A percentile compares a stretch with the other conserved stretches of the same genome.
phyloP scores from a whole-genome alignment of 1,140 invertebrate species.

The Pteromalus puparum region DNA sequence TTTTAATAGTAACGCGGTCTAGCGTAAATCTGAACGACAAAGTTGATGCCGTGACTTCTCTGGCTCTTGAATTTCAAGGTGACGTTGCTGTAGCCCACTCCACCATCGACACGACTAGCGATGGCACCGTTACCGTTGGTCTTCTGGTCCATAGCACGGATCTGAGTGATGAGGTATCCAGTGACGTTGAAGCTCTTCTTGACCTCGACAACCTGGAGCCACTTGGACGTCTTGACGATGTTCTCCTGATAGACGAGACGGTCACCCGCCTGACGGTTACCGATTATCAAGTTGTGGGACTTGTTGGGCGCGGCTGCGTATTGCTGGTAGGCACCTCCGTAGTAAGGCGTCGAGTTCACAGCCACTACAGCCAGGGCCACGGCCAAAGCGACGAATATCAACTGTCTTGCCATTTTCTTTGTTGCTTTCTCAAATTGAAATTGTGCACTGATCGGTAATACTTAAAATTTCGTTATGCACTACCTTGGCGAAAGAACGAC shows the following conservation, averaged over 20 bases:
- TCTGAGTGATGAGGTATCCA: constrained; percentile 69
- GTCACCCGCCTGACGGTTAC: constrained; percentile 65
- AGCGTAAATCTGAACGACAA: constrained; percentile 73
- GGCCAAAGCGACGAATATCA: not conserved
- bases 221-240: constrained; percentile 66
- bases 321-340: not conserved
- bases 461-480: no score
- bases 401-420: no score
- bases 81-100: constrained; percentile 68
- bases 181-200: constrained; percentile 60
- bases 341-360: not conserved
- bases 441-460: no score
- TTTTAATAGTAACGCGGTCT: constrained; percentile 32
- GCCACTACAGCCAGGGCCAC: not conserved
- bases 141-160: constrained; percentile 75
- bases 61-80: constrained; percentile 76
- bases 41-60: constrained; percentile 75
- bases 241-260: constrained; percentile 55
- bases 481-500: no score
- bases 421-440: no score
- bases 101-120: constrained; percentile 68
- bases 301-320: not conserved
- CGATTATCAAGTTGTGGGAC: constrained; percentile 63
- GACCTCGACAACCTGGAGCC: constrained; percentile 65
- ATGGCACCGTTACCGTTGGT: constrained; percentile 75